A percentile compares a stretch with the other conserved stretches of the same genome.
These are phyloP conservation scores for Anhinga rufa DNA, from an alignment of 2,113 vertebrate species.

Conservation along the genomic window DNA sequence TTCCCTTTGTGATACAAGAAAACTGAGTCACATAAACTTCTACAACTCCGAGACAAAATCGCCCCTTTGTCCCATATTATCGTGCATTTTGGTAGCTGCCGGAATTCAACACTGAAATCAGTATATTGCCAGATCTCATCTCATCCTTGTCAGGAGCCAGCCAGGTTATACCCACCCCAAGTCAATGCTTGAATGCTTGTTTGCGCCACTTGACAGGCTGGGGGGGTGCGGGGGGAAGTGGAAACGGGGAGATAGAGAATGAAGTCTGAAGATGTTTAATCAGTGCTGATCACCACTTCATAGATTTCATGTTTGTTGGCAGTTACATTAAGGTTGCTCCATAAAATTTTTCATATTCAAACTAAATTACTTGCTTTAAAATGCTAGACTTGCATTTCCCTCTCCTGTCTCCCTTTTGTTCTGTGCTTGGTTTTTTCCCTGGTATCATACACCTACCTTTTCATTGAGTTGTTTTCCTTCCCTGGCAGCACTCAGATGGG, in stretches of 20 bases:
- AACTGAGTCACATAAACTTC: not conserved
- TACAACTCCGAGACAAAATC: not conserved
- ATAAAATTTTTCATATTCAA: not conserved
- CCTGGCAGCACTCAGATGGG: not conserved
- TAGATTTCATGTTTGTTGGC: not conserved
- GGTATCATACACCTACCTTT: not conserved
- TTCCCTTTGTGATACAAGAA: not conserved
- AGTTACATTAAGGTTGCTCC: not conserved
- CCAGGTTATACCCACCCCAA: not conserved
- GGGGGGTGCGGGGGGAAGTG: not conserved
- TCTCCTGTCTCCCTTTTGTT: conserved; percentile 28
- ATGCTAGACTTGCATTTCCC: not conserved
- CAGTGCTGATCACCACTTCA: not conserved
- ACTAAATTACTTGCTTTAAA: conserved; percentile 24
- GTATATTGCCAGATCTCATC: conserved; percentile 23
- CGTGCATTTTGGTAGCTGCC: not conserved
- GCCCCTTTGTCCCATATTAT: not conserved
- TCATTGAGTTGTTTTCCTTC: conserved; percentile 21
- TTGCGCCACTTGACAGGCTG: not conserved
- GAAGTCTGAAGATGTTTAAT: not conserved
- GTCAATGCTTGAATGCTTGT: not conserved
- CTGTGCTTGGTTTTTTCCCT: conserved; percentile 29
- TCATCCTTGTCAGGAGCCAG: not conserved
- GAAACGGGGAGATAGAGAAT: fast-evolving
- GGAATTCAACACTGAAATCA: not conserved